Evolutionary conservation across 2,888 invertebrate species (phyloP), one percentile per base, ranked within the genome.

Genomic region (Spodoptera picta): DNA sequence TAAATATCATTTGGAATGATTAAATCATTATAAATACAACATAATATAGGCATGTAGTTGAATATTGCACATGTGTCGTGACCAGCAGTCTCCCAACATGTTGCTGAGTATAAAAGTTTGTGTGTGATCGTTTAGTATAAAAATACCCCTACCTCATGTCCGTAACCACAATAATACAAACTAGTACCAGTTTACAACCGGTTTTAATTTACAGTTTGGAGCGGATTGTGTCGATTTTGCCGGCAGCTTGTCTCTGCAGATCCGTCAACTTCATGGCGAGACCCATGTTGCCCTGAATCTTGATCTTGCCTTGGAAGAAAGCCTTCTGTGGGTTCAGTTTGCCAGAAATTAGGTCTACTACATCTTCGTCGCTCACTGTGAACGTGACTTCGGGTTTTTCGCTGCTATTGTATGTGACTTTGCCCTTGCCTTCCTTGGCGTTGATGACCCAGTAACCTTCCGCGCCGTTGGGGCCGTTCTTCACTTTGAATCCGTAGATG

Each of bases 241-340:
- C 95, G 4, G 96, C 95, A 0, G 97, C 97, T 6, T 96, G 95
- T 64, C 96, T 96, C 83, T 98, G 98, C 69, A 99, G 89, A 74
- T 98, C 98, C 23, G 97, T 96, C 63, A 99, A 93, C 89, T 99
- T 99, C 97, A 99, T 97, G 2, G 99, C 99, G 48, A 99, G 93
- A 0, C 98, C 99, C 97, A 99, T 98, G 88, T 99, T 99, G 42
- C 99, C 99, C 88, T 98, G 98, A 65, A 99, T 97, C 93, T 99
- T 99, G 62, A 98, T 96, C 92, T 99, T 99, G 14, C 99, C 99
- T 91, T 99, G 98, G 95, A 98, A 98, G 91, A 98, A 98, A 2
- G 99, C 99, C 90, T 98, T 98, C 88, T 99, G 99, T 0, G 98
- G 98, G 88, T 99, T 98, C 66, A 99, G 94, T 90, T 98, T 98